Conservation (phyloP, 2,113 vertebrate species). For the Nettapus auritus region DNA sequence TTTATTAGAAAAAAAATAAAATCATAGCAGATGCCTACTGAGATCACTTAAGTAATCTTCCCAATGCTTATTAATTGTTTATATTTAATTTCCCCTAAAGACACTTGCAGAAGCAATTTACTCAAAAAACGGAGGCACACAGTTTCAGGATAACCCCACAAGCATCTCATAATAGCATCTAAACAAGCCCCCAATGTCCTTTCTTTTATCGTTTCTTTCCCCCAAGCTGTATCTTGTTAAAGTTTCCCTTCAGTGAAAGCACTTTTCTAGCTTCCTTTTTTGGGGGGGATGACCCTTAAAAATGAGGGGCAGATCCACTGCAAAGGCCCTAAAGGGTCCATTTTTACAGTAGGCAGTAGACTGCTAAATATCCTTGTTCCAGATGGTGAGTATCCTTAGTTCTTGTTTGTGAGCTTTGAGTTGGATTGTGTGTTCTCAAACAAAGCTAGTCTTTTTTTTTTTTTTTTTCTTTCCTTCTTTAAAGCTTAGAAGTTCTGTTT, state of each 20-base stretch:
- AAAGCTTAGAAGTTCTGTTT: neutral
- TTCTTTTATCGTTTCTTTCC: neutral
- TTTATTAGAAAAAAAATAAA: neutral
- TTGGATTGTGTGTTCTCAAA: neutral
- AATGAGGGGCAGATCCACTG: neutral
- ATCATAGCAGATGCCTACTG: neutral
- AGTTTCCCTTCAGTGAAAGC: neutral
- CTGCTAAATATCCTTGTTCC: neutral
- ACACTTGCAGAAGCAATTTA: neutral
- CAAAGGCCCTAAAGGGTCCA: neutral
- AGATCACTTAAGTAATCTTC: neutral
- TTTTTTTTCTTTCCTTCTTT: accelerated
- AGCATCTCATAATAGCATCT: neutral
- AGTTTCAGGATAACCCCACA: neutral
- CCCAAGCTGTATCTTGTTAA: neutral
- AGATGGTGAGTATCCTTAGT: neutral
- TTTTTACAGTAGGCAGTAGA: neutral
- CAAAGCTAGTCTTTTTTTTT: neutral
- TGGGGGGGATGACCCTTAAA: neutral
- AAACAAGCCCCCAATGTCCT: neutral
- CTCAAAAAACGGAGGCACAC: neutral
- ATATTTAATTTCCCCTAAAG: neutral
- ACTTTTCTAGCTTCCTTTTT: neutral
- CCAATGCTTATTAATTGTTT: neutral
- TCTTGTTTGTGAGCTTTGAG: neutral